These are phyloP conservation scores for Heliconius melpomene DNA, from an alignment of 1,140 invertebrate species.

Conservation along the genomic window DNA sequence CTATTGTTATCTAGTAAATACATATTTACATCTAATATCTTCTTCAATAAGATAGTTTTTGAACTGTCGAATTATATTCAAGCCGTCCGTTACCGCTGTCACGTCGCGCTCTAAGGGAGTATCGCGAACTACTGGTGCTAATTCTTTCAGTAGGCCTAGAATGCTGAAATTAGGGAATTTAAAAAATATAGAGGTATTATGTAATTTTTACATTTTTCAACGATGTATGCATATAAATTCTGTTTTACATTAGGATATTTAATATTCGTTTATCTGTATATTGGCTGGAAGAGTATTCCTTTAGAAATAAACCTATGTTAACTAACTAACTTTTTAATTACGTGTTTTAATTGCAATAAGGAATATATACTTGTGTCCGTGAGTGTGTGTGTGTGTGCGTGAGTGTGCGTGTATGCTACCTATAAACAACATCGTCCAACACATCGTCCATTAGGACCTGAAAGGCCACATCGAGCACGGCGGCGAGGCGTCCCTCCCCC, in stretches of 20 bases:
- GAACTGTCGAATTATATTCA: conserved; percentile 51
- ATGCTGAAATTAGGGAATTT: conserved; percentile 41
- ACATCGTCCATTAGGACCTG: conserved; percentile 59
- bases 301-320: no score
- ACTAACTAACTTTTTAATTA: no score
- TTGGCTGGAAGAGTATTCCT: no score
- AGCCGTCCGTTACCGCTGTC: conserved; percentile 49
- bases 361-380: no score
- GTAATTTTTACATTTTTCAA: no score
- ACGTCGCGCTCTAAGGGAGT: conserved; percentile 59
- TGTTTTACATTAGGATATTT: no score
- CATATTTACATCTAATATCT: conserved; percentile 41
- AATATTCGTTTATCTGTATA: no score
- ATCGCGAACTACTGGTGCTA: conserved; percentile 66
- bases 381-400: no score
- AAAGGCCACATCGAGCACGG: conserved; percentile 57
- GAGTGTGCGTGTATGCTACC: conserved; percentile 41
- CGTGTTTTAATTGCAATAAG: no score
- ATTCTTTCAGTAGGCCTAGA: conserved; percentile 62
- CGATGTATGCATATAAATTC: no score
- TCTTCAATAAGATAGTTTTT: conserved; percentile 60
- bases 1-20: background rate
- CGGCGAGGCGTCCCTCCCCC: conserved; percentile 46
- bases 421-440: conserved; percentile 52
- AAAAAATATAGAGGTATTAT: no score